A percentile compares a stretch with the other conserved stretches of the same genome.
These are phyloP conservation scores for Amphipyra tragopoginis DNA, from an alignment of 2,888 invertebrate species.

Conservation along the genomic window DNA sequence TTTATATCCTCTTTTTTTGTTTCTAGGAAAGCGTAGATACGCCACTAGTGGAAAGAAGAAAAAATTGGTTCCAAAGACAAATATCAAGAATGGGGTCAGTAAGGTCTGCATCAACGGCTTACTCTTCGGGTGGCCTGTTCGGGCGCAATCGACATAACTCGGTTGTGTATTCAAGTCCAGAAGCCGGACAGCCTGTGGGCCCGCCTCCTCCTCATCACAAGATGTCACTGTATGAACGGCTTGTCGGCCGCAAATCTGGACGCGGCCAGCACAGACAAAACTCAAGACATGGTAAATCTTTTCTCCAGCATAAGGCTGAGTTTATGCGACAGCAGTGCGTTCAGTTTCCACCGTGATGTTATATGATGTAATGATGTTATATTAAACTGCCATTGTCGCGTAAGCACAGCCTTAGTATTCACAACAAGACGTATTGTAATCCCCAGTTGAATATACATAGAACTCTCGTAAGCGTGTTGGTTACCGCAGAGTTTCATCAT, in stretches of 20 bases:
- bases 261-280: constrained; percentile 91
- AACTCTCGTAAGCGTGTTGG: too few relatives aligned
- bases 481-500: too few relatives aligned
- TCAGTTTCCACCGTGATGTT: neutral
- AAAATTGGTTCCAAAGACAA: constrained; percentile 96
- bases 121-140: constrained; percentile 94
- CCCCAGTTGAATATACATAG: too few relatives aligned
- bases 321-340: neutral
- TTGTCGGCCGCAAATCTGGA: constrained; percentile 95
- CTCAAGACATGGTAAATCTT: constrained; percentile 90
- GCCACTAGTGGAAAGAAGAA: constrained; percentile 95
- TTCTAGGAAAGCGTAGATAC: constrained; percentile 96
- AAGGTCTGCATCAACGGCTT: constrained; percentile 95
- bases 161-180: constrained; percentile 92
- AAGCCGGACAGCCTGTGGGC: constrained; percentile 86
- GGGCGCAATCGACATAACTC: constrained; percentile 94
- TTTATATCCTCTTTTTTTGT: neutral
- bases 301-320: neutral
- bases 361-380: too few relatives aligned
- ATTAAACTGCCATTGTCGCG: too few relatives aligned
- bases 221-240: constrained; percentile 95
- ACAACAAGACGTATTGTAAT: too few relatives aligned
- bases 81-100: constrained; percentile 96
- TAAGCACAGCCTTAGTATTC: too few relatives aligned
- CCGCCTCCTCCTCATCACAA: constrained; percentile 89